Evolutionary conservation across 2,113 vertebrate species (phyloP).

Genomic region (Petromus typicus): DNA sequence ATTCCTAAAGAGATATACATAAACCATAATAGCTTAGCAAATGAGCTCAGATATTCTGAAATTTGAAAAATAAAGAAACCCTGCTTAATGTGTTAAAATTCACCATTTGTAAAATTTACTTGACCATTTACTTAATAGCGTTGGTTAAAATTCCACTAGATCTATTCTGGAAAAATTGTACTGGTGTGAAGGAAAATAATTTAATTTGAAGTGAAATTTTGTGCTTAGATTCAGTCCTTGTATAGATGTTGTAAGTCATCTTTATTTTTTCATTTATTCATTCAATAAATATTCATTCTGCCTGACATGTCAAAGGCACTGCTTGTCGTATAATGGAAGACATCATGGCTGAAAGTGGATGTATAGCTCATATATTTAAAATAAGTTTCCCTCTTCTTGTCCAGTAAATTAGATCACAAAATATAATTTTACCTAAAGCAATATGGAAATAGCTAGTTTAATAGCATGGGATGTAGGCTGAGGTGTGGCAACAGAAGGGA

Average conservation of each 20-base stretch:
- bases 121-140: background rate
- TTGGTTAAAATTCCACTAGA: background rate
- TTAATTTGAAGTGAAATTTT: conserved; percentile 10
- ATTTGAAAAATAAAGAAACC: background rate
- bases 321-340: background rate
- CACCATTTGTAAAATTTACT: background rate
- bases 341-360: background rate
- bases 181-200: conserved; percentile 25
- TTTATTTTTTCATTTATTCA: conserved; percentile 28
- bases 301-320: background rate
- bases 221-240: background rate
- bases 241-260: background rate
- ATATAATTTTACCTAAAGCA: background rate
- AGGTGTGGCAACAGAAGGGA: background rate
- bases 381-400: background rate
- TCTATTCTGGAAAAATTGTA: background rate
- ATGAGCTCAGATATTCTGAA: conserved; percentile 7
- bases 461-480: background rate
- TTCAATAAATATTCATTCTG: background rate
- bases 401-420: background rate
- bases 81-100: background rate
- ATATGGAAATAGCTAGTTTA: background rate
- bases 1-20: background rate
- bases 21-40: background rate
- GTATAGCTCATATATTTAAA: background rate